phyloP scores from a whole-genome alignment of 1,140 invertebrate species.

The Nephila pilipes region DNA sequence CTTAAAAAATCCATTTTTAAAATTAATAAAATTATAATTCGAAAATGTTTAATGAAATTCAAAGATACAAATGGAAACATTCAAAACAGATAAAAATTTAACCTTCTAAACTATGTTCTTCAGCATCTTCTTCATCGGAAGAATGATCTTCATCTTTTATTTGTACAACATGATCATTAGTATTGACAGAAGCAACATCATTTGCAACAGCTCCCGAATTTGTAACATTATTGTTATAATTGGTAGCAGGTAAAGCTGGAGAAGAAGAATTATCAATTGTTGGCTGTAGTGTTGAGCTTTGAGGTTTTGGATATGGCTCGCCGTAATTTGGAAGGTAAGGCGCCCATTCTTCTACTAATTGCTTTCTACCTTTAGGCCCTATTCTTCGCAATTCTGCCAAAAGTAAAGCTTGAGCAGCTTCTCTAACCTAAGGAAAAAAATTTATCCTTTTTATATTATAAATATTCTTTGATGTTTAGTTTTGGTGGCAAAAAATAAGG shows the following conservation, averaged over 20 bases:
- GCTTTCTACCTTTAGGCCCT: slow-evolving; percentile 94
- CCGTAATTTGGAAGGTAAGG: slow-evolving; percentile 95
- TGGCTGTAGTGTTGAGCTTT: slow-evolving; percentile 38
- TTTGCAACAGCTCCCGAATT: slow-evolving; percentile 4
- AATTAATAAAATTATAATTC: too few relatives aligned
- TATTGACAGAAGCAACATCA: not conserved
- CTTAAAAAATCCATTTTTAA: too few relatives aligned
- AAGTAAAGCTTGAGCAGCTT: slow-evolving; percentile 97
- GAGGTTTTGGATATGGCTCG: slow-evolving; percentile 81
- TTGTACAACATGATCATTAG: slow-evolving; percentile 44
- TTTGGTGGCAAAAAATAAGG: too few relatives aligned
- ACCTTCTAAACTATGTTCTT: slow-evolving; percentile 82
- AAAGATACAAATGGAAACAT: not conserved
- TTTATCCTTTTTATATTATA: too few relatives aligned
- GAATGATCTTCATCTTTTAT: slow-evolving; percentile 79
- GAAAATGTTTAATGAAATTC: too few relatives aligned
- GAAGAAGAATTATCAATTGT: slow-evolving; percentile 13
- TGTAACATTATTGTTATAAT: slow-evolving; percentile 21
- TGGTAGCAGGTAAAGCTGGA: not conserved
- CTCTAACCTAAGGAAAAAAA: slow-evolving; percentile 85
- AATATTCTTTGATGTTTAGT: too few relatives aligned
- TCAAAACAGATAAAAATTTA: too few relatives aligned
- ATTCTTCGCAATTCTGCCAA: slow-evolving; percentile 95
- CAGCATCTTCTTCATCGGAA: slow-evolving; percentile 91
- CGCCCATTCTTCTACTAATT: slow-evolving; percentile 96